Percentiles rank a stretch among this genome's conserved stretches.
Evolutionary conservation across 2,888 invertebrate species (phyloP).

Genomic region (Cremastinae sp.): DNA sequence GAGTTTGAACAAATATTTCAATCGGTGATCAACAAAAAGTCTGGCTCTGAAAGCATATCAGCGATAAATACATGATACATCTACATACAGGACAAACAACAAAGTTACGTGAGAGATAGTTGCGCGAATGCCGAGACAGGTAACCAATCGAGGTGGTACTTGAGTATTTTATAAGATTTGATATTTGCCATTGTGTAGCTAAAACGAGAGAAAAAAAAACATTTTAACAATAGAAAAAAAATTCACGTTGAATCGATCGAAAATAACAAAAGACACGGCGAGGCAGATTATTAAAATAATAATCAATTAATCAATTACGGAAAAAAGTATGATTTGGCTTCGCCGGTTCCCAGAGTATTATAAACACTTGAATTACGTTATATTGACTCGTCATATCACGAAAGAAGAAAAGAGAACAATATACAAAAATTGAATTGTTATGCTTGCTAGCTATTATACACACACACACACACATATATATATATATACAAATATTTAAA

Average conservation of each 20-base stretch:
- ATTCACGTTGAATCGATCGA: conserved; percentile 25
- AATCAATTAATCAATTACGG: conserved; percentile 62
- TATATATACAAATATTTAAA: conserved; percentile 66
- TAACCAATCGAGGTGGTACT: conserved; percentile 74
- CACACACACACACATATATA: conserved; percentile 48
- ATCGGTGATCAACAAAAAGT: conserved; percentile 75
- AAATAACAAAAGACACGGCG: conserved; percentile 12
- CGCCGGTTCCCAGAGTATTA: conserved; percentile 70
- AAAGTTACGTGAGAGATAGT: not conserved
- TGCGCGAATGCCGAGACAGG: conserved; percentile 67
- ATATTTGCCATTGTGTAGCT: conserved; percentile 77
- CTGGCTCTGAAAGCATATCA: conserved; percentile 79
- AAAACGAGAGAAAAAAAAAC: conserved; percentile 62
- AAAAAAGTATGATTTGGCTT: conserved; percentile 73
- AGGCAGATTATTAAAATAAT: conserved; percentile 11
- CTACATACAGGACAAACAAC: conserved; percentile 7
- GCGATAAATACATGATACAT: conserved; percentile 68
- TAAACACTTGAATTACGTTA: conserved; percentile 71
- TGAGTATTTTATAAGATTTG: conserved; percentile 80
- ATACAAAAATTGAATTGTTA: conserved; percentile 73
- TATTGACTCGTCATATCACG: conserved; percentile 78
- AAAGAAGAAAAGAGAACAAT: conserved; percentile 64
- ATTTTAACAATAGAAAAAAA: conserved; percentile 50
- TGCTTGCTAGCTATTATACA: conserved; percentile 75
- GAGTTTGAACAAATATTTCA: conserved; percentile 40